Evolutionary conservation across 2,797 vertebrate genomes (phyloP).

Genomic region (Gymnothorax reevesii): DNA sequence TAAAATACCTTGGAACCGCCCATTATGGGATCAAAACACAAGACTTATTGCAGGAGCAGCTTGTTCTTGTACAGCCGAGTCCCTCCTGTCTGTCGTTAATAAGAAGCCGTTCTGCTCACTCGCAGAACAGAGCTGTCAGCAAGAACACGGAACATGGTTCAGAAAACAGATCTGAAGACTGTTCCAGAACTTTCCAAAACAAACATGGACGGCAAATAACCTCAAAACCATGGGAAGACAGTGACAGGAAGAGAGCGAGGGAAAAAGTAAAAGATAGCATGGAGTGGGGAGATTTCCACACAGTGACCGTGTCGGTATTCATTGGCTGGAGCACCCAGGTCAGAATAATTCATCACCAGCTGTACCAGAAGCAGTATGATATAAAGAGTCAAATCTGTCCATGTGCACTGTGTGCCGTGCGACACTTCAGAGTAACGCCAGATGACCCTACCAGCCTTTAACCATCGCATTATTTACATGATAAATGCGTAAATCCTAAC

Average conservation of each 20-base stretch:
- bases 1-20: too few species aligned
- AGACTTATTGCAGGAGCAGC: not conserved
- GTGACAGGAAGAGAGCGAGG: not conserved
- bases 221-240: not conserved
- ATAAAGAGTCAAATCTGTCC: not conserved
- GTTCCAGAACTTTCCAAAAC: not conserved
- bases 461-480: not conserved
- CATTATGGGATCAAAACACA: too few species aligned
- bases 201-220: not conserved
- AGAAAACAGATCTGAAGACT: not conserved
- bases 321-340: not conserved
- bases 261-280: not conserved
- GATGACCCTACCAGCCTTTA: not conserved
- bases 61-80: not conserved
- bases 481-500: not conserved
- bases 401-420: not conserved
- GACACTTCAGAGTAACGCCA: not conserved
- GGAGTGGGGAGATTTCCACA: slow-evolving; percentile 42
- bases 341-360: not conserved
- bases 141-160: not conserved
- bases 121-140: not conserved
- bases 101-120: not conserved
- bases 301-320: slow-evolving; percentile 22
- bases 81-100: not conserved
- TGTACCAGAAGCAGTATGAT: not conserved